These are phyloP conservation scores for Dryobates pubescens DNA, from an alignment of 2,797 vertebrate genomes.

Conservation along the genomic window DNA sequence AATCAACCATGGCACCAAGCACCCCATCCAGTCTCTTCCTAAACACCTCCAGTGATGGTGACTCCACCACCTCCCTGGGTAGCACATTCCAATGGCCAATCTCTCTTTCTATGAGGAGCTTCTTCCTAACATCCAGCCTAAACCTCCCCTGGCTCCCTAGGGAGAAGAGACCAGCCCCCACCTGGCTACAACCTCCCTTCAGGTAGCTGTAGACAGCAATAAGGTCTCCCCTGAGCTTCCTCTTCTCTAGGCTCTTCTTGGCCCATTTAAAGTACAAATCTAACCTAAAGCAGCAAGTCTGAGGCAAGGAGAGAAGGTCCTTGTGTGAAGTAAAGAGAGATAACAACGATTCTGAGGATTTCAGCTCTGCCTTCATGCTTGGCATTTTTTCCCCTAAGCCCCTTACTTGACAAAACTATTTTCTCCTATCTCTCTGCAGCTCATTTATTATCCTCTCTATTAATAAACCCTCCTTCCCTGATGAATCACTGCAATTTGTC, in stretches of 20 bases:
- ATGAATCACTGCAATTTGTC: constrained; percentile 57
- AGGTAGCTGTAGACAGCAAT: no score
- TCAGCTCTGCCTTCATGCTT: neutral
- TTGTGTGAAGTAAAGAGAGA: neutral
- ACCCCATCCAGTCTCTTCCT: no score
- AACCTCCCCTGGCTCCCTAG: no score
- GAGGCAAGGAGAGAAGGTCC: neutral
- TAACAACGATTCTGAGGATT: neutral
- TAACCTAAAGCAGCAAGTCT: neutral
- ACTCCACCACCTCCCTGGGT: no score
- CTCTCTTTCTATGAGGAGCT: no score
- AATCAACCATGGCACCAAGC: no score
- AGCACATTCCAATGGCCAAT: no score
- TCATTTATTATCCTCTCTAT: constrained; percentile 20
- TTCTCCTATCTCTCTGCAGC: constrained; percentile 7
- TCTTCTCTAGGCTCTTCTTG: neutral
- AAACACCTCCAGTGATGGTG: no score
- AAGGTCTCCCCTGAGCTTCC: no score
- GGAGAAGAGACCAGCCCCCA: no score
- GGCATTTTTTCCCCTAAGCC: neutral
- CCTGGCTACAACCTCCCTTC: no score
- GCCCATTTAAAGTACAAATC: neutral
- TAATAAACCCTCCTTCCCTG: constrained; percentile 47
- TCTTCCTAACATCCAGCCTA: no score
- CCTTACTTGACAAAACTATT: constrained; percentile 46